Base-by-base conservation (phyloP, 2,888 invertebrate genomes). In the Idaea biselata region DNA sequence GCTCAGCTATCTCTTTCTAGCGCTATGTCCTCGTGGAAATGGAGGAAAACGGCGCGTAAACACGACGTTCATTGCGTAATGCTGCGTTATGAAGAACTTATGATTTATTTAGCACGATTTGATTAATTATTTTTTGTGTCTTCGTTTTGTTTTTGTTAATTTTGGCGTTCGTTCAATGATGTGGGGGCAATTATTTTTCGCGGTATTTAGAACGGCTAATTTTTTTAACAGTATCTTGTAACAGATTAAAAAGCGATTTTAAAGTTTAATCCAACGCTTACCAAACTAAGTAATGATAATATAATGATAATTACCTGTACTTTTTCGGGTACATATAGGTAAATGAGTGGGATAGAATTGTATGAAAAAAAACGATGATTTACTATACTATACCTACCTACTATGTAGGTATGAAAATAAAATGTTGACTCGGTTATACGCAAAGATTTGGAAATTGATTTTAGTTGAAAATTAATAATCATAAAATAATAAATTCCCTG, bases 91-190 rank as follows among this genome's bases (percentile, higher is more conserved):
- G 25, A 25, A 25, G 25, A 25, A 25, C 25, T 25, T 25, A 25
- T 89, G 87, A 91, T 89, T 89, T 89, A 90, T 88, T 83, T 79
- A 72, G 80, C 80, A 44, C 44, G 76, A 73, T 73, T 81, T 87
- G 87, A 89, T 89, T 86, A 84, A 89, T 89, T 82, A 77, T 68
- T 80, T 83, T 81, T 79, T 75, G 79, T 82, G 82, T 83, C 83
- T 86, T 80, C 78, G 72, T 78, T 85, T 82, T 78, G 74, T 82
- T 83, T 80, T 79, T 80, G 77, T 80, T 84, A 83, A 83, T 79
- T 80, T 83, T 86, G 83, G 86, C 81, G 74, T 79, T 73, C 78
- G 80, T 84, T 86, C 81, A 80, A 85, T 81, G 77, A 72, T 73
- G 68, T 65, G 71, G 68, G 63, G 62, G 65, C 60, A 62, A 62